A percentile compares a stretch with the other conserved stretches of the same genome.
These are phyloP conservation scores for Phenacoccus solenopsis DNA, from an alignment of 1,140 invertebrate genomes.

Conservation along the genomic window DNA sequence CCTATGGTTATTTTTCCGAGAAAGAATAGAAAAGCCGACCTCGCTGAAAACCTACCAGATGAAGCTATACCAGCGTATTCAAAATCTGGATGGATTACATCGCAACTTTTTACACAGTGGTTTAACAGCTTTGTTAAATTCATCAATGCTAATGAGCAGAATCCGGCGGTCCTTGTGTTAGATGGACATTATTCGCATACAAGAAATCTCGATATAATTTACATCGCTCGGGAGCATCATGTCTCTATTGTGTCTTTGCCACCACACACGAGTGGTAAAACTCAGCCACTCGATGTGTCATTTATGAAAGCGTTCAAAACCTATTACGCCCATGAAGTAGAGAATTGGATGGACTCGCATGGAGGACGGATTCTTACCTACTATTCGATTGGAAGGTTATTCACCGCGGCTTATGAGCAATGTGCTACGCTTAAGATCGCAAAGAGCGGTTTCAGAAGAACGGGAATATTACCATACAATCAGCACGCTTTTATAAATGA, in stretches of 20 bases:
- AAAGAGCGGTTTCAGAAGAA: slow-evolving; percentile 21
- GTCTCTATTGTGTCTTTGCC: slow-evolving; percentile 29
- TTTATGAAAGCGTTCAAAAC: slow-evolving; percentile 27
- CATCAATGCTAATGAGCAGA: slow-evolving; percentile 22
- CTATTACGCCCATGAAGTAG: slow-evolving; percentile 26
- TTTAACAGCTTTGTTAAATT: slow-evolving; percentile 27
- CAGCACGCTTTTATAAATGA: background rate
- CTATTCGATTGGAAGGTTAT: slow-evolving; percentile 28
- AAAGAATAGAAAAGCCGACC: slow-evolving; percentile 28
- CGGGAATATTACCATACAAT: slow-evolving; percentile 20
- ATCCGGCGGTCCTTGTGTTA: slow-evolving; percentile 27
- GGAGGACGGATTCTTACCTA: slow-evolving; percentile 29
- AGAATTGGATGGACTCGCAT: slow-evolving; percentile 31
- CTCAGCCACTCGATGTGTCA: slow-evolving; percentile 31
- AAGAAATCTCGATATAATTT: slow-evolving; percentile 31
- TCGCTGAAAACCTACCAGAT: slow-evolving; percentile 30
- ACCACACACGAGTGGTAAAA: slow-evolving; percentile 29
- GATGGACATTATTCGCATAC: slow-evolving; percentile 28
- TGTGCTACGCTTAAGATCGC: slow-evolving; percentile 18
- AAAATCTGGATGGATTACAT: slow-evolving; percentile 27
- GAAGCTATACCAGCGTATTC: slow-evolving; percentile 30
- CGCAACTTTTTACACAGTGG: slow-evolving; percentile 27
- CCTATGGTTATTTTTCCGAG: slow-evolving; percentile 32
- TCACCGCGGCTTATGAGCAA: slow-evolving; percentile 20
- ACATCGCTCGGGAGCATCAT: slow-evolving; percentile 26